phyloP scores from a whole-genome alignment of 2,113 vertebrate genomes.

The Macaca nemestrina region DNA sequence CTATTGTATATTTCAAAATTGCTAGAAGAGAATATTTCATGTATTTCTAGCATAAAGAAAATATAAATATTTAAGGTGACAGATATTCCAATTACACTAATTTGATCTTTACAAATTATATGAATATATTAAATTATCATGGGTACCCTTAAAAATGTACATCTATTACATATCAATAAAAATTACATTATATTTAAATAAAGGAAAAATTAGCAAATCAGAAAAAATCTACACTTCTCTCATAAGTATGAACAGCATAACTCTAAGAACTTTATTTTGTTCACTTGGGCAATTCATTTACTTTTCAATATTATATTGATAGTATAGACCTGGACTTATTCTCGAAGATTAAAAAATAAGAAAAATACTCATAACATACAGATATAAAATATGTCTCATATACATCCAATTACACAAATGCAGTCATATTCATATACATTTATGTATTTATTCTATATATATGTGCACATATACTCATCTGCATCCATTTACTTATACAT shows the following conservation, averaged over 20 bases:
- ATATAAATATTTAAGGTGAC: too few relatives aligned
- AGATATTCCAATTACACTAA: too few relatives aligned
- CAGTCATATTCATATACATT: neutral
- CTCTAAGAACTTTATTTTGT: neutral
- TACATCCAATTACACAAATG: neutral
- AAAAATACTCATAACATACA: neutral
- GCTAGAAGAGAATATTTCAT: too few relatives aligned
- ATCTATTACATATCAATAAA: too few relatives aligned
- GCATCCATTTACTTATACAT: neutral
- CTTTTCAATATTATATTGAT: neutral
- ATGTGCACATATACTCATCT: neutral
- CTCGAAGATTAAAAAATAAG: neutral
- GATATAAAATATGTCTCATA: neutral
- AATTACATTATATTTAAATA: too few relatives aligned
- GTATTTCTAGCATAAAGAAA: too few relatives aligned
- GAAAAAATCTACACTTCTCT: neutral
- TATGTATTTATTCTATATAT: neutral
- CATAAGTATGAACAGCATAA: neutral
- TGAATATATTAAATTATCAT: too few relatives aligned
- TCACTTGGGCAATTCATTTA: conserved; percentile 3
- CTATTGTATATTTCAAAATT: too few relatives aligned
- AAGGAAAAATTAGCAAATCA: neutral
- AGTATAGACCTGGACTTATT: neutral
- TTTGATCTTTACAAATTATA: too few relatives aligned
- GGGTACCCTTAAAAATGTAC: too few relatives aligned